Base-by-base conservation (phyloP, 2,888 invertebrate species). In the Pheosia tremula region DNA sequence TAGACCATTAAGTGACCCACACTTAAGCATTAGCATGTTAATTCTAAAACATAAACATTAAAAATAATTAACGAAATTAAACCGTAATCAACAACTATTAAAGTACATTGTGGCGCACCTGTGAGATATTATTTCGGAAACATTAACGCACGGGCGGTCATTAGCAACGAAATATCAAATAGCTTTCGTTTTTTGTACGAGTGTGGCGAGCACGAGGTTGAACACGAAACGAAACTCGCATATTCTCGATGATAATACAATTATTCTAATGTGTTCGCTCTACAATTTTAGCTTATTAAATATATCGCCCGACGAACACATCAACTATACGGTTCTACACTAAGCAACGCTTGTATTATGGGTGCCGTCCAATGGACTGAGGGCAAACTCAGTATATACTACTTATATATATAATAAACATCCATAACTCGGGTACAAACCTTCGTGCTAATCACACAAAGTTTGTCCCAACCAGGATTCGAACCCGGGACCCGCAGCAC, bases 11-110 rank as follows among this genome's bases (percentile, higher is more conserved):
- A 24, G 24, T 24, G 24, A 24, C 24, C 24, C 41, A 41, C 41
- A 41, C 8, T 41, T 7, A 41, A 41, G 41, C 8, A 41, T 45
- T 45, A 45, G 8, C 45, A 45, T 45, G 10, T 45, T 9, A 2
- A 45, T 11, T 45, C 10, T 10, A 10, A 45, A 45, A 45, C 45
- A 47, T 47, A n/a, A 47, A 47, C 11, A 52, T 57, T 7, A 38
- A 49, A 63, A 70, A 66, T 52, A 61, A 68, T 71, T 65, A 61
- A 63, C 58, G 39, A 66, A 71, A 82, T 83, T 63, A 79, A 80
- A 81, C 69, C 63, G 62, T 72, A 81, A 81, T 83, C 75, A 79
- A 78, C 77, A 69, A 75, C 75, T 80, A 80, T 82, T 78, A 83
- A 82, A 83, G 72, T 61, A 73, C 63, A 74, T 78, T 82, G 71